These are phyloP conservation scores for Melinopterus prodromus DNA, from an alignment of 2,888 invertebrate genomes.

Conservation along the genomic window DNA sequence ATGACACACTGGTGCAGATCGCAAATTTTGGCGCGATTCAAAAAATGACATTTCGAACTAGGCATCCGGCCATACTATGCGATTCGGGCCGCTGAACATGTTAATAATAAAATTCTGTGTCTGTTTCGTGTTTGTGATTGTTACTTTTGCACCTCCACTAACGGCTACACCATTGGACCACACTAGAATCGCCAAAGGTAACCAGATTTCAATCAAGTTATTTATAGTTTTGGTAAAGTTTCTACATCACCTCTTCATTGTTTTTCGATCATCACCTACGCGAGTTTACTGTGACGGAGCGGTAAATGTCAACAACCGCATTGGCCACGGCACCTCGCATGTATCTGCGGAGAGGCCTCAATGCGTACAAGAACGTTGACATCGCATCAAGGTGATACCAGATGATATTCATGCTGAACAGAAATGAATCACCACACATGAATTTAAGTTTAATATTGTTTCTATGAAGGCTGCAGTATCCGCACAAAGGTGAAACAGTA, in stretches of 20 bases:
- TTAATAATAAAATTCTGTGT: slow-evolving; percentile 6
- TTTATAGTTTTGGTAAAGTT: background rate
- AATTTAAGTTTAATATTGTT: background rate
- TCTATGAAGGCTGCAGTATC: background rate
- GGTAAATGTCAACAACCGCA: slow-evolving; percentile 22
- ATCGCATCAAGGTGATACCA: background rate
- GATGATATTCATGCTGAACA: background rate
- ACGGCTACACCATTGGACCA: slow-evolving; percentile 46
- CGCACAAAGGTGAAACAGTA: background rate
- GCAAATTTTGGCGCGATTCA: background rate
- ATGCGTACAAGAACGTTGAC: background rate
- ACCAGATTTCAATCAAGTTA: background rate
- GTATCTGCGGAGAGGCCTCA: background rate
- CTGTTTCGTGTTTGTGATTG: slow-evolving; percentile 28
- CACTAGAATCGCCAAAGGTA: slow-evolving; percentile 44
- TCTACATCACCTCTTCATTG: background rate
- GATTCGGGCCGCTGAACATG: background rate
- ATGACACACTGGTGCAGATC: background rate
- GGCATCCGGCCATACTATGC: background rate
- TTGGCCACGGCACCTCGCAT: background rate
- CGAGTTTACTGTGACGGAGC: background rate
- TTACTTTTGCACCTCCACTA: slow-evolving; percentile 40
- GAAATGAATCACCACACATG: background rate
- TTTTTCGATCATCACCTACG: slow-evolving; percentile 18
- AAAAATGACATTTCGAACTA: background rate